A percentile compares a stretch with the other conserved stretches of the same genome.
Conservation (phyloP, 2,888 invertebrate genomes). For the Aelia acuminata region DNA sequence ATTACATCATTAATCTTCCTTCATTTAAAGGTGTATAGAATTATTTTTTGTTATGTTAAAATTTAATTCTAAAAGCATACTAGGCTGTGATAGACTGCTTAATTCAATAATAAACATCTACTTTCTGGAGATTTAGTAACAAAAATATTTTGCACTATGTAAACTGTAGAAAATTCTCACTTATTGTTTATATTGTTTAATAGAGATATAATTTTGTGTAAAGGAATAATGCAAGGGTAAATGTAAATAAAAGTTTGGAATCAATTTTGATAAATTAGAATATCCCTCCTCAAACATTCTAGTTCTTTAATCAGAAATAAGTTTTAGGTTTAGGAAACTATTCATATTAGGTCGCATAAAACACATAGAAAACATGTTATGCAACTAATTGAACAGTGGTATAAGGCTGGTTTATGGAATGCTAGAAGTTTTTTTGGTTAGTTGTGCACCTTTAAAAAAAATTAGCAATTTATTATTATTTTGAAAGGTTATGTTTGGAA, state of each 20-base stretch:
- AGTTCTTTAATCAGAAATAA: background rate
- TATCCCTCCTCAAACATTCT: background rate
- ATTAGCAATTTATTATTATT: no score
- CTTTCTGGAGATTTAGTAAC: background rate
- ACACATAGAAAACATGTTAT: no score
- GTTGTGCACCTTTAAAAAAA: no score
- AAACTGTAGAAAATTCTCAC: background rate
- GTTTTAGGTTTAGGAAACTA: no score
- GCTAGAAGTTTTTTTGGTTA: no score
- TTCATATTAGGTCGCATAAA: no score
- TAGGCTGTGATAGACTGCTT: constrained; percentile 37
- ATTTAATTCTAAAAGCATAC: constrained; percentile 20
- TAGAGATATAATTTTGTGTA: background rate
- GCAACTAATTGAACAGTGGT: no score
- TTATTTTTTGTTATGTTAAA: background rate
- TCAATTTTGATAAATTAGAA: background rate
- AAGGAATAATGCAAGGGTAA: background rate
- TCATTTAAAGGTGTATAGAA: background rate
- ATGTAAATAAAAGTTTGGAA: background rate
- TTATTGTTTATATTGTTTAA: background rate
- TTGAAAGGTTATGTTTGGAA: no score
- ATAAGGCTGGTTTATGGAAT: no score
- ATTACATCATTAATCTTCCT: background rate
- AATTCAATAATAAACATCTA: background rate
- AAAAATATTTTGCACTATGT: background rate